A percentile compares a stretch with the other conserved stretches of the same genome.
Evolutionary conservation across 1,140 invertebrate species (phyloP).

Genomic region (Onthophagus taurus): DNA sequence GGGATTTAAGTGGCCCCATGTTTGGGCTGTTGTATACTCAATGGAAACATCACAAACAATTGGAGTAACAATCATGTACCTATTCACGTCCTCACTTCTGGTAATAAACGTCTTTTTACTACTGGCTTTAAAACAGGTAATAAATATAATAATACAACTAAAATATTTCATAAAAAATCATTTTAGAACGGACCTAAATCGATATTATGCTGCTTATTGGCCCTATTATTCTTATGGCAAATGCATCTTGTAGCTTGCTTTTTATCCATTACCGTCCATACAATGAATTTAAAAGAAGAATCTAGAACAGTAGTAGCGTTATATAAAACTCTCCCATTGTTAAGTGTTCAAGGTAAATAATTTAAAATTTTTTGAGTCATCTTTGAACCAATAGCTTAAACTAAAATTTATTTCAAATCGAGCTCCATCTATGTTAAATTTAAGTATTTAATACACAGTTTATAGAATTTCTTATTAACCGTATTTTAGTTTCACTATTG

Average conservation of each 20-base stretch:
- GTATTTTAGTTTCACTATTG: neutral
- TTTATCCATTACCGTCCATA: neutral
- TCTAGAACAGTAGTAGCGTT: neutral
- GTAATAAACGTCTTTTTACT: neutral
- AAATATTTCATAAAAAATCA: neutral
- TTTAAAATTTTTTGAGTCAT: neutral
- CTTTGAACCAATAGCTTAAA: neutral
- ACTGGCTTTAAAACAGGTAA: constrained; percentile 4
- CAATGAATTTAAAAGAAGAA: neutral
- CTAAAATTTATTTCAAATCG: neutral
- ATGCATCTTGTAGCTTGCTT: constrained; percentile 1
- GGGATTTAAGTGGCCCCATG: neutral
- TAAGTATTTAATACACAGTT: neutral
- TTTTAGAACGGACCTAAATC: neutral
- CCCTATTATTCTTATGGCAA: neutral
- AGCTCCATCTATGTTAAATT: neutral
- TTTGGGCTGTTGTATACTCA: neutral
- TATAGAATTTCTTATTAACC: neutral
- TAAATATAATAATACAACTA: neutral
- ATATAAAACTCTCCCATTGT: neutral
- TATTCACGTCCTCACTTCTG: neutral
- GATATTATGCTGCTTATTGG: neutral
- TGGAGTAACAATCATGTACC: constrained; percentile 2
- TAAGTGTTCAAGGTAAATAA: constrained; percentile 3
- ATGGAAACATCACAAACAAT: neutral